Evolutionary conservation across 2,888 invertebrate species (phyloP).

Genomic region (Zonitis immaculata): DNA sequence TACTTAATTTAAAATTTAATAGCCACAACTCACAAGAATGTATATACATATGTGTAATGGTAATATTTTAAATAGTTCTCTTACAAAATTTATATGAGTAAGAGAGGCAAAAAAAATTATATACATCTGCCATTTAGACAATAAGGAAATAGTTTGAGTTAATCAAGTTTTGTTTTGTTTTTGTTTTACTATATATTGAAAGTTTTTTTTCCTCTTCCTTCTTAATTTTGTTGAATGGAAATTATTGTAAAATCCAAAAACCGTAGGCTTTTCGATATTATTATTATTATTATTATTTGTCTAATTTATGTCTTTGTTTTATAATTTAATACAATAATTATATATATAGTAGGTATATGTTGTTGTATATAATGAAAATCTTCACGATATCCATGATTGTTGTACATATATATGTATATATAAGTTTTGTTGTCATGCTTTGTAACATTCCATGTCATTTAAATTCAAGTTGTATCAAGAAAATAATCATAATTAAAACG

Average conservation of each 20-base stretch:
- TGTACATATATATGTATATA: too few species aligned
- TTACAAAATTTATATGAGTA: too few species aligned
- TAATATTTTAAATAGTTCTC: not conserved
- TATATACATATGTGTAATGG: too few species aligned
- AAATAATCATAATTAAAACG: constrained; percentile 6
- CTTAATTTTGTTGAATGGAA: too few species aligned
- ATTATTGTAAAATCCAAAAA: too few species aligned
- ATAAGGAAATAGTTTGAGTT: not conserved
- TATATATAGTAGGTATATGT: too few species aligned
- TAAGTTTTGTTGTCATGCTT: not conserved
- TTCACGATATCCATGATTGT: not conserved
- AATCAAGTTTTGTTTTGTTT: not conserved
- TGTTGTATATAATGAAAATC: not conserved
- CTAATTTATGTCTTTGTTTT: too few species aligned
- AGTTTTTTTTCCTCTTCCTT: not conserved
- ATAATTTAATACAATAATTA: too few species aligned
- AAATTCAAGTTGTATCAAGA: constrained; percentile 4
- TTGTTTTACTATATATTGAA: too few species aligned
- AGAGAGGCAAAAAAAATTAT: too few species aligned
- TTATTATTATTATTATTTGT: too few species aligned
- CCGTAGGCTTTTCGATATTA: too few species aligned
- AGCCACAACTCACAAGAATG: not conserved
- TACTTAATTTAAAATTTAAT: not conserved
- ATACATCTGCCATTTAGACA: not conserved
- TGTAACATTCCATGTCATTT: constrained; percentile 5